Base-by-base conservation (phyloP, 2,113 vertebrate species). In the Cercocebus atys region DNA sequence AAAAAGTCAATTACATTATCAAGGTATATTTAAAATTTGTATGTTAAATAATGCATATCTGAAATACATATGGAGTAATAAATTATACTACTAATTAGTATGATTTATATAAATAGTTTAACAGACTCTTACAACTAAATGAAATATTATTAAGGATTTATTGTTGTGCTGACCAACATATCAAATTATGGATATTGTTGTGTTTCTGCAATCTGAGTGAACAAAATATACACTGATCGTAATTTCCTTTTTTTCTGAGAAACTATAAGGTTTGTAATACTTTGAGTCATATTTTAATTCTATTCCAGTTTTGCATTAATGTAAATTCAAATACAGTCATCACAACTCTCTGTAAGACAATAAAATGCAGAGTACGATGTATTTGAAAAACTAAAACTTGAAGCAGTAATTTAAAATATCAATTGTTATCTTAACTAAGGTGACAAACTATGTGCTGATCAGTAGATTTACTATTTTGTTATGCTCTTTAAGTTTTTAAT, bases 101-200 rank as follows among this genome's bases (percentile, higher is more conserved):
- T 79, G 40, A 95, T 93, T 55, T 96, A 87, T 75, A 38, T 66
- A 89, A 94, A 92, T 22, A 18, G 3, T 88, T 57, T 12, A 80
- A 90, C 79, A 95, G 84, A 92, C 25, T 17, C 27, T 83, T 66
- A 9, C 5, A 96, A 61, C 43, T 5, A 75, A 92, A 61, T 92
- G 40, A 83, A 47, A 7, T 52, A 75, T 57, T 86, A 2, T 5
- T 11, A 86, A 97, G 50, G 9, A 52, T 75, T 84, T 6, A 94
- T 96, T 95, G 52, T 97, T 97, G 20, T 40, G n/a, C 16, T 96
- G 70, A 97, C 68, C 66, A 73, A 84, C 59, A 80, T 87, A 35
- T 87, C 79, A 96, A 96, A 73, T 61, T 87, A 97, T 95, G 57
- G 43, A 76, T 83, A 93, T 11, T 89, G 68, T 30, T 70, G 79